phyloP scores from a whole-genome alignment of 2,888 invertebrate genomes.

The Agrochola lota region DNA sequence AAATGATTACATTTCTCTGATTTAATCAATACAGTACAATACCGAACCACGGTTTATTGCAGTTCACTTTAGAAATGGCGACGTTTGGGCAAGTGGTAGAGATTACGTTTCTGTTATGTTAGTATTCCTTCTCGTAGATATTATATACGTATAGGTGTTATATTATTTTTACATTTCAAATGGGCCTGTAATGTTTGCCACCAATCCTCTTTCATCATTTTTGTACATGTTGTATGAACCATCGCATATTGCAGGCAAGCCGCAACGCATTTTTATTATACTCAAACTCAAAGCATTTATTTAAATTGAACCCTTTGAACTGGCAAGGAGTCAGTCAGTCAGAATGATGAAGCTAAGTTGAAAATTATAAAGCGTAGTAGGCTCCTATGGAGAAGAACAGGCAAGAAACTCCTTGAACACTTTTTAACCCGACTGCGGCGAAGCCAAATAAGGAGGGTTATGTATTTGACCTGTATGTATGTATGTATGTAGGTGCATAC shows the following conservation, averaged over 20 bases:
- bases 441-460: too few relatives aligned
- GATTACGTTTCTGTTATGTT: slow-evolving; percentile 1
- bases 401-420: too few relatives aligned
- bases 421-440: too few relatives aligned
- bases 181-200: not conserved
- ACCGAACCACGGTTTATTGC: not conserved
- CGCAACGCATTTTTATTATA: not conserved
- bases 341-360: too few relatives aligned
- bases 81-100: not conserved
- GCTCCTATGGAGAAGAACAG: too few relatives aligned
- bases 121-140: slow-evolving; percentile 6
- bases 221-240: not conserved
- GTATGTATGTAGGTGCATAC: too few relatives aligned
- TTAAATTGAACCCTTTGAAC: too few relatives aligned
- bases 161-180: not conserved
- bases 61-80: slow-evolving; percentile 12
- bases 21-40: not conserved
- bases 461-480: too few relatives aligned
- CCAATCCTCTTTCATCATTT: not conserved
- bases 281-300: not conserved
- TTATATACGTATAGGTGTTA: not conserved
- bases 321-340: too few relatives aligned
- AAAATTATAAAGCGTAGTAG: too few relatives aligned
- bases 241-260: not conserved
- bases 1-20: slow-evolving; percentile 12